These are phyloP conservation scores for Sabatieria punctata DNA, from an alignment of 2,888 invertebrate genomes.

Conservation along the genomic window DNA sequence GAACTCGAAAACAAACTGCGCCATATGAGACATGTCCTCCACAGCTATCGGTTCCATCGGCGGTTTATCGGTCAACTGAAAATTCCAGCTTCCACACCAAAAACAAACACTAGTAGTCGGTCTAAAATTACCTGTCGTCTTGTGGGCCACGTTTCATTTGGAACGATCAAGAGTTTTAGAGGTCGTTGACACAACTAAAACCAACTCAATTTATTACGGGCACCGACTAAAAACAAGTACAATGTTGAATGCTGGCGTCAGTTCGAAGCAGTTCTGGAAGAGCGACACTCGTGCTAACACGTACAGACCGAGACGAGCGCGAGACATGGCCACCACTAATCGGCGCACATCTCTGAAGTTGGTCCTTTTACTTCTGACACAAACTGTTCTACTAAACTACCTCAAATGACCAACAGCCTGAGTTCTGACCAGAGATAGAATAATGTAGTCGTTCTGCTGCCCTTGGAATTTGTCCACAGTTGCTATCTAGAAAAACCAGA, in stretches of 20 bases:
- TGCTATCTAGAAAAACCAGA: conserved; percentile 35
- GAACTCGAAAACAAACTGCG: conserved; percentile 78
- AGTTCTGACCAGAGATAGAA: conserved; percentile 85
- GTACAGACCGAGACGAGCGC: conserved; percentile 87
- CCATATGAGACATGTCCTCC: conserved; percentile 81
- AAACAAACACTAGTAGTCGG: neutral
- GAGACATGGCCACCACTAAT: conserved; percentile 90
- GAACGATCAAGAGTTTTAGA: conserved; percentile 55
- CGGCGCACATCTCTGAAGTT: conserved; percentile 63
- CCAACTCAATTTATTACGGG: conserved; percentile 12
- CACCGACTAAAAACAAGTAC: conserved; percentile 36
- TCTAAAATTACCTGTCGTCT: conserved; percentile 36
- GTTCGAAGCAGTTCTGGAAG: conserved; percentile 89
- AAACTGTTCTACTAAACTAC: conserved; percentile 16
- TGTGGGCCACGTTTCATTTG: conserved; percentile 59
- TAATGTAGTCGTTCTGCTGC: conserved; percentile 95
- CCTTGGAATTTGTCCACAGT: conserved; percentile 99
- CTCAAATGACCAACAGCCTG: conserved; percentile 91
- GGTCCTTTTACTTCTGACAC: neutral
- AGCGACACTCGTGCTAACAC: conserved; percentile 78
- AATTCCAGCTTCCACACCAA: neutral
- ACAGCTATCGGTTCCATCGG: conserved; percentile 43
- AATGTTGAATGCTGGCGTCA: conserved; percentile 83
- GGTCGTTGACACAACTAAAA: conserved; percentile 61
- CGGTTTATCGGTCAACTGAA: conserved; percentile 17